These are phyloP conservation scores for Heliornis fulica DNA, from an alignment of 2,113 vertebrate species.

Conservation along the genomic window DNA sequence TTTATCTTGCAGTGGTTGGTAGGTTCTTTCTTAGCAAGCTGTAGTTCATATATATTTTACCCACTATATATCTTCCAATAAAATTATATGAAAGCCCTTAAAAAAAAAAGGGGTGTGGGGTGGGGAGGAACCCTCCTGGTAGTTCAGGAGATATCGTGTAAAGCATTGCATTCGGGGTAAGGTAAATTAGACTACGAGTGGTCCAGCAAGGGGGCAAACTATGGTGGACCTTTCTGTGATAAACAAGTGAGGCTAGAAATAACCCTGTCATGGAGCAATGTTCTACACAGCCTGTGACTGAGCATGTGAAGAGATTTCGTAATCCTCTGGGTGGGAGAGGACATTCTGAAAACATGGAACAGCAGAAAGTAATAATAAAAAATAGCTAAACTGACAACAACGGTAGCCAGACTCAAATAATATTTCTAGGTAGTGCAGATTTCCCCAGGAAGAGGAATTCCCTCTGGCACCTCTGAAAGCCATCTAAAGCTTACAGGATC, in stretches of 20 bases:
- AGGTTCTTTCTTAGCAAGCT: conserved; percentile 34
- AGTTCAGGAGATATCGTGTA: neutral
- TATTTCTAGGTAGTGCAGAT: neutral
- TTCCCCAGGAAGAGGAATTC: neutral
- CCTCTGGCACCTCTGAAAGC: neutral
- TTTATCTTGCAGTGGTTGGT: conserved; percentile 48
- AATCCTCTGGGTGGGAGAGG: neutral
- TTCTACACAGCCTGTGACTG: neutral
- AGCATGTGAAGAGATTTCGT: neutral
- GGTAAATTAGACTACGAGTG: neutral
- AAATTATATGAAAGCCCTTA: conserved; percentile 34
- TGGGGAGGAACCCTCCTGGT: neutral
- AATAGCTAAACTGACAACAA: neutral
- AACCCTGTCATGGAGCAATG: neutral
- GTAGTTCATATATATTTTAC: conserved; percentile 46
- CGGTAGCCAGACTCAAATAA: neutral
- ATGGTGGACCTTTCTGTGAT: neutral
- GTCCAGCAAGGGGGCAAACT: neutral
- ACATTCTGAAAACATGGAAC: neutral
- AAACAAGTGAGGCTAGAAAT: neutral
- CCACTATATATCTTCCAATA: conserved; percentile 15
- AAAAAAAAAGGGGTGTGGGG: neutral
- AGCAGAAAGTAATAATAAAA: neutral
- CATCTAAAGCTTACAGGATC: neutral
- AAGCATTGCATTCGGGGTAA: neutral